phyloP scores from a whole-genome alignment of 2,888 invertebrate species.

The Xanthia togata region DNA sequence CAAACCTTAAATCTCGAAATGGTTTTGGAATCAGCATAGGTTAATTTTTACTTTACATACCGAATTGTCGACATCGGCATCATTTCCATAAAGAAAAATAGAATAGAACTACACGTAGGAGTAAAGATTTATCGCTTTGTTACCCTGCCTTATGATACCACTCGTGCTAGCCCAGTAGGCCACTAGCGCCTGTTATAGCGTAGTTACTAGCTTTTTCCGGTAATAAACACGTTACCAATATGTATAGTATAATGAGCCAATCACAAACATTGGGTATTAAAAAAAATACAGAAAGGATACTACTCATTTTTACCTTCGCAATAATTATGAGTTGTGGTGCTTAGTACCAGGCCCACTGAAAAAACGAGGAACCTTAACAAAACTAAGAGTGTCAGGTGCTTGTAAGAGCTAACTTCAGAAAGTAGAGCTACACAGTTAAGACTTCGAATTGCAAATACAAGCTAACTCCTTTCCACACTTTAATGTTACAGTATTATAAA shows the following conservation, averaged over 20 bases:
- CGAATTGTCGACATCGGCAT: too few relatives aligned
- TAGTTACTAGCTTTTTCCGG: too few relatives aligned
- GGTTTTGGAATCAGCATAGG: too few relatives aligned
- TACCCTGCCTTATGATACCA: slow-evolving; percentile 12
- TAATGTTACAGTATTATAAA: slow-evolving; percentile 57
- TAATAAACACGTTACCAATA: not conserved
- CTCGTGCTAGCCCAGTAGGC: not conserved
- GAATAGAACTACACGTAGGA: not conserved
- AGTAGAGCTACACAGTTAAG: slow-evolving; percentile 40
- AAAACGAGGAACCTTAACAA: not conserved
- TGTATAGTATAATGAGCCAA: not conserved
- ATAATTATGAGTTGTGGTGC: not conserved
- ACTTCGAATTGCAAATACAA: slow-evolving; percentile 50
- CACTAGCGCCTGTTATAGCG: too few relatives aligned
- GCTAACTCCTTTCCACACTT: slow-evolving; percentile 41
- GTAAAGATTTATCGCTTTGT: slow-evolving; percentile 19
- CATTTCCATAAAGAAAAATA: too few relatives aligned
- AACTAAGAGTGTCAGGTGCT: slow-evolving; percentile 2
- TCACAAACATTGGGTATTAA: not conserved
- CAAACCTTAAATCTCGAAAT: too few relatives aligned
- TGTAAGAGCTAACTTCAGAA: slow-evolving; percentile 10
- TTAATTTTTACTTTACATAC: too few relatives aligned
- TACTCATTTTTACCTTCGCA: not conserved
- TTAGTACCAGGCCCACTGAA: slow-evolving; percentile 5
- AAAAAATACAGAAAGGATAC: not conserved